Evolutionary conservation across 2,113 vertebrate species (phyloP), one percentile per base, ranked within the genome.

Genomic region (Hepsetus odoe): DNA sequence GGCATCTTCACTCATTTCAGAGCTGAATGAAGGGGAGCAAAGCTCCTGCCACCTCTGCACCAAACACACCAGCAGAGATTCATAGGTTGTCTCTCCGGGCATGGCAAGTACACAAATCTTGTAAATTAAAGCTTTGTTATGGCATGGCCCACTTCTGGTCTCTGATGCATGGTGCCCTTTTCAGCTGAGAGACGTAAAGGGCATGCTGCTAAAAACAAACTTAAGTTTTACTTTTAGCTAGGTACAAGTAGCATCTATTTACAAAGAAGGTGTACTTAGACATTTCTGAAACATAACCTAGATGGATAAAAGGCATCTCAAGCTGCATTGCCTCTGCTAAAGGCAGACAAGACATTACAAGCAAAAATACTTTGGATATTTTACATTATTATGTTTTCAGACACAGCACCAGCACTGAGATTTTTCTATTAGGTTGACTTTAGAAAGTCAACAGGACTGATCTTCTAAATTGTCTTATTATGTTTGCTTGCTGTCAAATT

Each of bases 81-180:
- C 85, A 86, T 85, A 59, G 85, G 75, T 82, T 82, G 85, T 88
- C 74, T 81, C 26, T 18, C 28, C 12, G 42, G 62, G 44, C 30
- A 7, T 86, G 86, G 83, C 88, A 82, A 83, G 76, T 82, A 84
- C 90, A 89, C 87, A 87, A 84, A 88, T 90, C 86, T 87, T 88
- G 74, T 85, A 86, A 87, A 86, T 87, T 83, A 88, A 86, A 82
- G 83, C 80, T 73, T 81, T 85, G 83, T 83, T 86, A 76, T 77
- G 77, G 84, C 84, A 69, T 86, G 86, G 72, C 86, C 86, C 85
- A 87, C 77, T 87, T 88, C 66, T 85, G 64, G 42, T 76, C 58
- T 68, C 59, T 59, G 73, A 82, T 6, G 22, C 80, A 66, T 10
- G 56, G 64, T 79, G 87, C 82, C 84, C 84, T 89, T 89, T 85